Evolutionary conservation across 2,888 invertebrate species (phyloP), one percentile per base, ranked within the genome.

Genomic region (Cantharis flavilabris): DNA sequence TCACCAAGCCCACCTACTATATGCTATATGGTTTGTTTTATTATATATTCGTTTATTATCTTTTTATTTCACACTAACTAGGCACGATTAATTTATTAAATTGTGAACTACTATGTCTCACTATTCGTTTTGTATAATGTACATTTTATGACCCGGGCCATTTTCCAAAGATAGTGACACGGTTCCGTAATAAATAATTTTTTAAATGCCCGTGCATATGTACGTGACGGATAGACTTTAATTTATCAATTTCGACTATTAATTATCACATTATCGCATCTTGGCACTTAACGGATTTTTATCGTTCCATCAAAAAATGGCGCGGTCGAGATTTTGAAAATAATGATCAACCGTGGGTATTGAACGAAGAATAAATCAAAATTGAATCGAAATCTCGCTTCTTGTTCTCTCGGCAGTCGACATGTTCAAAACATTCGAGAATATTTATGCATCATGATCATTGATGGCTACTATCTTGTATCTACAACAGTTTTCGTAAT

Each of bases 401-500:
- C 65, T 67, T 67, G 65, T 67, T 23, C 20, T 13, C 65, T 67
- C 26, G 62, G 62, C 18, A 18, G 14, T 69, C 23, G 62, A 69
- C 73, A 73, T 73, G 73, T 73, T 70, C 69, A 69, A 18, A 69
- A 73, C 73, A 70, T 71, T 71, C 65, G 73, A 76, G 79, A 82
- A 82, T 67, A 67, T 84, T 84, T 84, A 84, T 83, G 82, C 81
- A 80, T 77, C 80, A 80, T 82, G 84, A 84, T 84, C 85, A 86
- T 84, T 85, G 86, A 86, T 86, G 86, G 84, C 84, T 84, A 83
- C 85, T 86, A 86, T 86, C 86, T 86, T 85, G 84, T 85, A 86
- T 87, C 86, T 86, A 85, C 86, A 86, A 84, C 86, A 85, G 84
- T 86, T 87, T 85, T 86, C 85, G 84, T 84, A 82, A 84, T 84